Evolutionary conservation across 2,888 invertebrate genomes (phyloP), one percentile per base, ranked within the genome.

Genomic region (Acrocyrtus sp.): DNA sequence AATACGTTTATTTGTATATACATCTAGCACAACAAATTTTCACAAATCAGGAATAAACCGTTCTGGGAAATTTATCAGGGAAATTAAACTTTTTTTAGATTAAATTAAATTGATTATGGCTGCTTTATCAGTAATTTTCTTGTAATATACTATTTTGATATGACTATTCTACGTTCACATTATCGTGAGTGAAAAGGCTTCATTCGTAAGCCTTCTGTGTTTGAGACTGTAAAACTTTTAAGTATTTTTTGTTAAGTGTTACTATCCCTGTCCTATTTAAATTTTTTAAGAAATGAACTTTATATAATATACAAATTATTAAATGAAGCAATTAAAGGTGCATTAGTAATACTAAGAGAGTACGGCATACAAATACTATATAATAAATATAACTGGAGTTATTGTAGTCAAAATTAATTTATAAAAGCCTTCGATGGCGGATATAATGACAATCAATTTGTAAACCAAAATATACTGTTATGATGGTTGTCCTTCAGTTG

Each of bases 361-460:
- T 63, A 26, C 51, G n/a, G 15, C 27, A 29, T 17, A 19, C 24
- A 3, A n/a, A 26, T 24, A n/a, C 19, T 45, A 45, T n/a, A 5
- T 5, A 19, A 6, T 5, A 45, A 45, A 6, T 5, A 45, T 17
- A 12, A 15, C 5, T 45, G 19, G 5, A 19, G n/a, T 5, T 45
- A 12, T 45, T 19, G n/a, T 19, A 41, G 15, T 22, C 26, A 43
- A 26, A 17, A 10, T 50, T 50, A 51, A 41, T 34, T 53, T 39
- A 22, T 51, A 53, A 53, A 53, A 4, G 21, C 15, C n/a, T 21
- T 56, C 22, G 2, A 19, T 24, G 47, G 8, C 47, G 41, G 50
- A 58, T 56, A 45, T 24, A 29, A 69, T 50, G 68, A 69, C 68
- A 69, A 69, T 69, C 68, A 69, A 34, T 61, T 69, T 47, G 45